Evolutionary conservation across 30 jellyfish, hydroid and myxozoan species (phyloP).

Genomic region (Aurelia sp.): DNA sequence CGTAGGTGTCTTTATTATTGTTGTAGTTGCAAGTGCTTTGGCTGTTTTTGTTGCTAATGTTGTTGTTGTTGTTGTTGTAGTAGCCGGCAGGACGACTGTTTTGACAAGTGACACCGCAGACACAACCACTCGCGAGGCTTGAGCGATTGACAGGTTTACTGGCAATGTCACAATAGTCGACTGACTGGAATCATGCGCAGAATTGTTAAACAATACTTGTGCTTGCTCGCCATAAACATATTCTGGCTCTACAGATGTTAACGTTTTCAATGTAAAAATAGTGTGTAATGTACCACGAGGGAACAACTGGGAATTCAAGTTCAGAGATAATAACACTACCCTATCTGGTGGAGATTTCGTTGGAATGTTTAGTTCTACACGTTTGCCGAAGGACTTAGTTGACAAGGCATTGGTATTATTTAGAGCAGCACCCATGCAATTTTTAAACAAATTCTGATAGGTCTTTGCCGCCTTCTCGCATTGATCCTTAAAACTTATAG

Average conservation of each 20-base stretch:
- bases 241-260: neutral
- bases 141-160: constrained; percentile 17
- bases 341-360: neutral
- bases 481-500: constrained; percentile 25
- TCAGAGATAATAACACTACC: neutral
- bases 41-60: constrained; percentile 5
- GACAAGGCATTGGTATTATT: too few relatives aligned
- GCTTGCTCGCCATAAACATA: constrained; percentile 6
- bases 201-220: constrained; percentile 2
- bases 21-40: neutral
- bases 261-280: constrained; percentile 11
- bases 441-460: constrained; percentile 5
- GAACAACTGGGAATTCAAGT: neutral
- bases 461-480: constrained; percentile 13
- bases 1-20: constrained; percentile 8
- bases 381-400: too few relatives aligned
- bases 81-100: neutral
- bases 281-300: constrained; percentile 6
- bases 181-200: neutral
- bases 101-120: constrained; percentile 37
- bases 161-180: constrained; percentile 21
- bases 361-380: too few relatives aligned
- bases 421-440: constrained; percentile 2
- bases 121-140: constrained; percentile 5
- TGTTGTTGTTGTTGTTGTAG: constrained; percentile 19